Evolutionary conservation across 37 sponge, comb jelly and placozoan species (phyloP), one percentile per base, ranked within the genome.

Genomic region (Tethya wilhelma): DNA sequence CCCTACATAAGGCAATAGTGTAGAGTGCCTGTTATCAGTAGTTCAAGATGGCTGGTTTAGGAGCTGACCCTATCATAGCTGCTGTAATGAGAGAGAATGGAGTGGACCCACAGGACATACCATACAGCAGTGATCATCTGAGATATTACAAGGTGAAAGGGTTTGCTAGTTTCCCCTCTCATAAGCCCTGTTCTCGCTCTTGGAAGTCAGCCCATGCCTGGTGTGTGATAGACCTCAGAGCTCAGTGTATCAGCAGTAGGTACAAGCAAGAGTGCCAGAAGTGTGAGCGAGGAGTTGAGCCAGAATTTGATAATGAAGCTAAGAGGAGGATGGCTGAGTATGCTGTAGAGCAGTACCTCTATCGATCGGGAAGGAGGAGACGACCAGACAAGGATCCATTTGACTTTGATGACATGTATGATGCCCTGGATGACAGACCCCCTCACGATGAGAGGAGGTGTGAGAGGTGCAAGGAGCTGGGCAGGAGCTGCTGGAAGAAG

Each of bases 401-500:
- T 14, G 71, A 44, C 31, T 17, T 56, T 2, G 43, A 7, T 38
- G 38, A 56, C 26, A 22, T 26, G 20, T 2, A 6, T 37, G 71
- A 68, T 11, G 79, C 40, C 17, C 42, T 59, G 8, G 26, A 49
- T 19, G 55, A 49, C 17, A 17, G 75, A 49, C 57, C 57, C 14
- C 83, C 83, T 43, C 83, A 83, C 59, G 83, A 83, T 65, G 75
- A 83, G 34, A 67, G n/a, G 68, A 63, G 83, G 31, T 83, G 83
- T 64, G 56, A 30, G 1, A 65, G 59, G 56, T 83, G 83, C 56
- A 63, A 37, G 25, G 6, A 29, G 33, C 6, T 64, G 25, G 83
- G 83, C 6, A 60, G 75, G 11, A 83, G 83, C 67, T 83, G 83
- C 57, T 83, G 83, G 83, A 69, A 80, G n/a, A n/a, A n/a, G n/a